Conservation (phyloP, 2,888 invertebrate genomes). For the Drosophila kanekoi region DNA sequence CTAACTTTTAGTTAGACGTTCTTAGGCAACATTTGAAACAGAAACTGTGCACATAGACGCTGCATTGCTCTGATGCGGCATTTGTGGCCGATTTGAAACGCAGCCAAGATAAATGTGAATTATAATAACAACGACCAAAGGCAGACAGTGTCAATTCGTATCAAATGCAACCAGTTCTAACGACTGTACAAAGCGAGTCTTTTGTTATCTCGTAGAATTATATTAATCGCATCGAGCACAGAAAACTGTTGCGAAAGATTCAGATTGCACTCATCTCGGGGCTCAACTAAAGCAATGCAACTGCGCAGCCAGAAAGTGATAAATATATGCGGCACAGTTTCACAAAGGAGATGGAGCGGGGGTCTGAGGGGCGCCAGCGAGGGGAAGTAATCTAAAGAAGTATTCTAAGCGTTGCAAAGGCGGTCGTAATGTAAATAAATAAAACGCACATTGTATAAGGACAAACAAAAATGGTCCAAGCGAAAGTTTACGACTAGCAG, state of each 20-base stretch:
- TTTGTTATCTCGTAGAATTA: conserved; percentile 49
- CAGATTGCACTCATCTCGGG: conserved; percentile 23
- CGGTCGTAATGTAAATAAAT: conserved; percentile 30
- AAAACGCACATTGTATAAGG: conserved; percentile 8
- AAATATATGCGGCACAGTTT: conserved; percentile 40
- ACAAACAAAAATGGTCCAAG: neutral
- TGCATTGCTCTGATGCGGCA: conserved; percentile 1
- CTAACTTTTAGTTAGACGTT: no score
- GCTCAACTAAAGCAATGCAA: conserved; percentile 41
- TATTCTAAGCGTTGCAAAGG: conserved; percentile 12
- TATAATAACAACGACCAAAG: neutral
- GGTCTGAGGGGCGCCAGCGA: neutral
- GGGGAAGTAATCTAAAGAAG: neutral
- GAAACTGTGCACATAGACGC: neutral
- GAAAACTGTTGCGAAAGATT: conserved; percentile 25
- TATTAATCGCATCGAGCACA: conserved; percentile 41
- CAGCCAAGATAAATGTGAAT: conserved; percentile 16
- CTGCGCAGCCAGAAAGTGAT: conserved; percentile 49
- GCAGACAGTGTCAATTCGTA: conserved; percentile 1
- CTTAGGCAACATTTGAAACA: neutral
- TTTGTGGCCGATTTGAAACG: conserved; percentile 10
- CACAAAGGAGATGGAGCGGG: neutral
- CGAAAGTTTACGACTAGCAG: neutral
- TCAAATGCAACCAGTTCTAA: conserved; percentile 19
- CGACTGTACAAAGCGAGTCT: conserved; percentile 38